These are phyloP conservation scores for Mactromeris polynyma DNA, from an alignment of 2,888 invertebrate genomes.

Conservation along the genomic window DNA sequence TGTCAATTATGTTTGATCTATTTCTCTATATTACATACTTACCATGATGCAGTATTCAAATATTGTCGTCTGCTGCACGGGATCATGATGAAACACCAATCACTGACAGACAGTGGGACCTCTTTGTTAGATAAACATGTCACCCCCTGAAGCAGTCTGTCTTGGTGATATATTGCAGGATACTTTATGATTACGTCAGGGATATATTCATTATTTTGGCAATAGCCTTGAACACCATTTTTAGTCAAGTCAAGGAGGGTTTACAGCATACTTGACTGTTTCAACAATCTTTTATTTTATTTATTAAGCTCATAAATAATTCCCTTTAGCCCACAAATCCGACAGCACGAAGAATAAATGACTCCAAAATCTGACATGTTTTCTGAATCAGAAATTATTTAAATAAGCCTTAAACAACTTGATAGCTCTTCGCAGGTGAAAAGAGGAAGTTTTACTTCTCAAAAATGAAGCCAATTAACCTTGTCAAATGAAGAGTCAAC, in stretches of 20 bases:
- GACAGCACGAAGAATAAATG: not conserved
- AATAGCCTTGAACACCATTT: not conserved
- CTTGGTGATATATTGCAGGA: not conserved
- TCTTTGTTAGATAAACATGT: not conserved
- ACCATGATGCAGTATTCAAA: not conserved
- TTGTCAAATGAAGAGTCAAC: not conserved
- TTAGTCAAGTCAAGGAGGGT: not conserved
- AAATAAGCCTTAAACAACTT: not conserved
- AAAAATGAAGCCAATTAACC: too few species aligned
- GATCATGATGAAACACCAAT: not conserved
- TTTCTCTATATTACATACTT: too few species aligned
- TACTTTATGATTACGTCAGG: not conserved
- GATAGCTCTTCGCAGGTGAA: not conserved
- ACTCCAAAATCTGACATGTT: conserved; percentile 8
- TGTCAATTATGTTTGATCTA: too few species aligned
- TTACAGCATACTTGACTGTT: not conserved
- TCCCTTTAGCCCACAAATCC: not conserved
- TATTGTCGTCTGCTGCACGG: not conserved
- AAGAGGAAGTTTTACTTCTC: not conserved
- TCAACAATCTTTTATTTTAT: not conserved
- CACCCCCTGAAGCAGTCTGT: not conserved
- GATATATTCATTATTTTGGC: not conserved
- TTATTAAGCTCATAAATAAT: not conserved
- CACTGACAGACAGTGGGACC: conserved; percentile 6
- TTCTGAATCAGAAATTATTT: not conserved